Evolutionary conservation across 2,888 invertebrate genomes (phyloP).

Genomic region (Scaptomyza cyrtandrae): DNA sequence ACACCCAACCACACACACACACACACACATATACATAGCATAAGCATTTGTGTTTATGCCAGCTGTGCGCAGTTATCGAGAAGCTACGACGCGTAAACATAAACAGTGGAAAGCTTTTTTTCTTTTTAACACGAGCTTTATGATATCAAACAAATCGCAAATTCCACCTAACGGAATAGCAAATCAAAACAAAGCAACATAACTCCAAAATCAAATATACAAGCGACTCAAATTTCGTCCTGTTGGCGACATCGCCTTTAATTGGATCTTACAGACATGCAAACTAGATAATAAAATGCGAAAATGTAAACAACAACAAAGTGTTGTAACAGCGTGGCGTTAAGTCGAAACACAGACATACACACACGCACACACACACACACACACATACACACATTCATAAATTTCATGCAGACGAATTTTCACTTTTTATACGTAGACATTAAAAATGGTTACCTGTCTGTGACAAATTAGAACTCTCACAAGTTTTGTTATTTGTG

Average conservation of each 20-base stretch:
- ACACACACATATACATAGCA: neutral
- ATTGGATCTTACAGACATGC: neutral
- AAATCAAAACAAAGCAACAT: constrained; percentile 32
- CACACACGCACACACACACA: neutral
- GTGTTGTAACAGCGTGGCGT: constrained; percentile 25
- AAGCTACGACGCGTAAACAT: constrained; percentile 42
- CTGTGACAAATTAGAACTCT: neutral
- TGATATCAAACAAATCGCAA: constrained; percentile 6
- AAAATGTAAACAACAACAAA: constrained; percentile 1
- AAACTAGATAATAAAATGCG: neutral
- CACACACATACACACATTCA: neutral
- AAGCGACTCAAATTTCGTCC: neutral
- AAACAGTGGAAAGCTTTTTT: constrained; percentile 35
- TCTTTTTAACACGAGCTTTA: constrained; percentile 21
- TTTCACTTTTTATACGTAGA: constrained; percentile 36
- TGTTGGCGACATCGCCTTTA: neutral
- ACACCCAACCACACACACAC: neutral
- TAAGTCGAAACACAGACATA: constrained; percentile 7
- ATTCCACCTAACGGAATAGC: constrained; percentile 1
- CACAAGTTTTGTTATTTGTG: neutral
- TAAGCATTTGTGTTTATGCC: constrained; percentile 1
- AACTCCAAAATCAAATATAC: constrained; percentile 1
- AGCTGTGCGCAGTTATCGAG: constrained; percentile 28
- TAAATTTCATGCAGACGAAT: constrained; percentile 1
- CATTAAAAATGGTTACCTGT: neutral